A percentile compares a stretch with the other conserved stretches of the same genome.
These are phyloP conservation scores for Lycaena phlaeas DNA, from an alignment of 2,888 invertebrate genomes.

Conservation along the genomic window DNA sequence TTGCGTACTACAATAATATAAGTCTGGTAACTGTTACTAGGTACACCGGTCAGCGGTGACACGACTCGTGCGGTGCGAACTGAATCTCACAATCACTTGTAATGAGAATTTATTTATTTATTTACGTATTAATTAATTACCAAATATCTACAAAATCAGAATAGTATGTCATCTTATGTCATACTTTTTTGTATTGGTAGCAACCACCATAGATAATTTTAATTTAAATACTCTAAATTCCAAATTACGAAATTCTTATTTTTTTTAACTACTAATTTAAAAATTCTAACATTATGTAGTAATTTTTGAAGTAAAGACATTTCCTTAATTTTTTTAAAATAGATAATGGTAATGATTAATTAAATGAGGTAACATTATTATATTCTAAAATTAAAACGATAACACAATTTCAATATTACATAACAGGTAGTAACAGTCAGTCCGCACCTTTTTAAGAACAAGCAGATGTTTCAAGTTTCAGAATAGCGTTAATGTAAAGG, in stretches of 20 bases:
- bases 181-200: too few species aligned
- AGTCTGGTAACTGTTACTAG: conserved; percentile 63
- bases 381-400: conserved; percentile 1
- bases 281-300: too few species aligned
- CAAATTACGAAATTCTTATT: too few species aligned
- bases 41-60: conserved; percentile 10
- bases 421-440: conserved; percentile 9
- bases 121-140: too few species aligned
- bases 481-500: neutral
- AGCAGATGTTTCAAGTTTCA: conserved; percentile 4
- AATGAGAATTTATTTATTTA: too few species aligned
- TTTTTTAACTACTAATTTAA: too few species aligned
- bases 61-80: conserved; percentile 1
- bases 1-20: conserved; percentile 53
- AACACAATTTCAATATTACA: conserved; percentile 1
- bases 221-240: too few species aligned
- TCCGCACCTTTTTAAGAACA: conserved; percentile 8
- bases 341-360: neutral
- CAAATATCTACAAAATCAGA: too few species aligned
- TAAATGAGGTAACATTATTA: conserved; percentile 3
- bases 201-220: too few species aligned
- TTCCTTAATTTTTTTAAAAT: conserved; percentile 1
- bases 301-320: neutral
- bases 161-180: too few species aligned
- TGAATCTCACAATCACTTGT: neutral